Conservation (phyloP, 2,797 vertebrate species). For the Okamejei kenojei region DNA sequence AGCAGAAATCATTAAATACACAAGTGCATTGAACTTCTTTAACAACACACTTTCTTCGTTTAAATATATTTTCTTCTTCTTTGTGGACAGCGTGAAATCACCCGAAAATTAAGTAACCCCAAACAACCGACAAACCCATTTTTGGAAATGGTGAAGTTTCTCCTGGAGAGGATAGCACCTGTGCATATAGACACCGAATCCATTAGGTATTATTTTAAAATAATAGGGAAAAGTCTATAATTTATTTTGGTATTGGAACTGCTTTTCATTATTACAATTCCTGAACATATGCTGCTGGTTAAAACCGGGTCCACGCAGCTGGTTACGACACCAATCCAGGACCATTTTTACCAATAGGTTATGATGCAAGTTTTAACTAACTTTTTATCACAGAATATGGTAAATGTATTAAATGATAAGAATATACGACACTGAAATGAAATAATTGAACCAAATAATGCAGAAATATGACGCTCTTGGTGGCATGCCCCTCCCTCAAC, state of each 20-base stretch:
- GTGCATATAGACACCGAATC: conserved; percentile 96
- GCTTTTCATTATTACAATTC: not conserved
- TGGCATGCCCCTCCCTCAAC: too few relatives aligned
- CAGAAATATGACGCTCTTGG: not conserved
- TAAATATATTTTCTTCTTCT: conserved; percentile 41
- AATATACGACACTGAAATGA: not conserved
- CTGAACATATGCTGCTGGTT: not conserved
- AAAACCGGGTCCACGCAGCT: not conserved
- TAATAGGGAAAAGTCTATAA: not conserved
- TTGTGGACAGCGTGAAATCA: conserved; percentile 81
- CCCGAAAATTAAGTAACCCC: conserved; percentile 90
- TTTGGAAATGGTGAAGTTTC: conserved; percentile 97
- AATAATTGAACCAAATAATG: not conserved
- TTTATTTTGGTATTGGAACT: not conserved
- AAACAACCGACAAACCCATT: conserved; percentile 98
- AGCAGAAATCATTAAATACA: not conserved
- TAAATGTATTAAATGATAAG: not conserved
- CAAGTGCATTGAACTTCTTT: not conserved
- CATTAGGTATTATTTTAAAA: conserved; percentile 64
- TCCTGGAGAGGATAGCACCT: conserved; percentile 91
- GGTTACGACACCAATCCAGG: not conserved
- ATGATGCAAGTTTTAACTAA: not conserved
- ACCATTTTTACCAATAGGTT: not conserved
- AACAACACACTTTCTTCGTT: not conserved
- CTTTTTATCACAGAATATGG: not conserved